Conservation (phyloP, 2,797 vertebrate genomes). For the Morus bassanus region DNA sequence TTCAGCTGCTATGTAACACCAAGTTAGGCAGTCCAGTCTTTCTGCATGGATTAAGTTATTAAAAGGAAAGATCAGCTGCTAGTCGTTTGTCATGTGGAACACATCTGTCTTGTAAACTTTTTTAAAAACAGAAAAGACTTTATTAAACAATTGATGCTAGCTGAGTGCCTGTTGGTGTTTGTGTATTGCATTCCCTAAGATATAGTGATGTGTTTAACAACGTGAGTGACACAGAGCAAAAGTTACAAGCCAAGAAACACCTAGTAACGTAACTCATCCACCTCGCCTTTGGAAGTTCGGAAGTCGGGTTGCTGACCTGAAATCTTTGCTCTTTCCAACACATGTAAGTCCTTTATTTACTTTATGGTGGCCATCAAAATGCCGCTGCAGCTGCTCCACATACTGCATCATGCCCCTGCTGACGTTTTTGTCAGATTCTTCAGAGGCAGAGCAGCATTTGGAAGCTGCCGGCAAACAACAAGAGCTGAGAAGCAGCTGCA, state of each 20-base stretch:
- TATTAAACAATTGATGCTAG: constrained; percentile 63
- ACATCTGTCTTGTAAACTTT: constrained; percentile 72
- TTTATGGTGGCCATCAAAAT: not conserved
- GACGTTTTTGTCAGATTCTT: not conserved
- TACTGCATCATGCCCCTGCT: not conserved
- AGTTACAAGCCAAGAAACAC: not conserved
- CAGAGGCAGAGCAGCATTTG: not conserved
- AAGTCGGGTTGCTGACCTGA: not conserved
- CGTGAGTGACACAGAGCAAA: not conserved
- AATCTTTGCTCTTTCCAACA: not conserved
- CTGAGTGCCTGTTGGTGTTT: constrained; percentile 19
- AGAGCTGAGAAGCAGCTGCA: not conserved
- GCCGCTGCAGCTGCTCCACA: not conserved
- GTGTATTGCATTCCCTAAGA: not conserved
- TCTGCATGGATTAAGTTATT: constrained; percentile 54
- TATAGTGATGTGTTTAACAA: not conserved
- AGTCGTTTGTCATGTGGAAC: constrained; percentile 39
- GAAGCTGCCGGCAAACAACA: not conserved
- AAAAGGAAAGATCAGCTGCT: not conserved
- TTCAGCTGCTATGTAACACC: not conserved
- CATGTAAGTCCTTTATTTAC: not conserved
- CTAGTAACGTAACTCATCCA: not conserved
- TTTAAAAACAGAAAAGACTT: constrained; percentile 68
- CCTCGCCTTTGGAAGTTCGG: not conserved
- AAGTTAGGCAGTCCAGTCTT: not conserved